Conservation (phyloP, 2,113 vertebrate genomes). For the Leptodactylus fuscus region DNA sequence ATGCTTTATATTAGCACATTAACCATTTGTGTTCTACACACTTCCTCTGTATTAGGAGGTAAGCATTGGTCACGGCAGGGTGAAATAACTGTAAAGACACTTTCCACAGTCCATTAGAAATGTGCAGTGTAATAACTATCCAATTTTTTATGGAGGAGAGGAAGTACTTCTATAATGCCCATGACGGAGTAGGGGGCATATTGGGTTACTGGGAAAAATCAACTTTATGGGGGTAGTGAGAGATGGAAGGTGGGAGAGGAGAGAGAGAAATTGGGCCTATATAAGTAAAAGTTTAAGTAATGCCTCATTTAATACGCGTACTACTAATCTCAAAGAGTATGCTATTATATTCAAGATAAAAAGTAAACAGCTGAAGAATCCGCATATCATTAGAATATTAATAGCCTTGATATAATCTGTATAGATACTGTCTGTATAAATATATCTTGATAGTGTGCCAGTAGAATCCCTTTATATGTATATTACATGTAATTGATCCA, state of each 20-base stretch:
- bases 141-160: slow-evolving; percentile 36
- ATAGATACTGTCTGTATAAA: background rate
- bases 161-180: slow-evolving; percentile 48
- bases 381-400: background rate
- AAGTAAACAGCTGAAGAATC: too few relatives aligned
- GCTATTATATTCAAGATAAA: background rate
- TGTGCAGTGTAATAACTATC: slow-evolving; percentile 28
- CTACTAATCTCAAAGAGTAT: too few relatives aligned
- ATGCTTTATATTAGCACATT: too few relatives aligned
- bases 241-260: too few relatives aligned
- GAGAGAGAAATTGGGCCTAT: too few relatives aligned
- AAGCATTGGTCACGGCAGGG: background rate
- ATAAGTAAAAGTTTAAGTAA: too few relatives aligned
- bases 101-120: slow-evolving; percentile 45
- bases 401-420: background rate
- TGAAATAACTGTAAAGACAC: background rate
- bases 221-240: slow-evolving; percentile 25
- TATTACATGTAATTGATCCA: slow-evolving; percentile 22
- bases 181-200: slow-evolving; percentile 20
- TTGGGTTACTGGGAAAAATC: slow-evolving; percentile 49
- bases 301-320: too few relatives aligned
- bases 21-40: too few relatives aligned
- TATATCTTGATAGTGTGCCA: background rate
- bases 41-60: background rate
- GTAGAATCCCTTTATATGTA: slow-evolving; percentile 23